Evolutionary conservation across 2,797 vertebrate genomes (phyloP), one percentile per base, ranked within the genome.

Genomic region (Vultur gryphus): DNA sequence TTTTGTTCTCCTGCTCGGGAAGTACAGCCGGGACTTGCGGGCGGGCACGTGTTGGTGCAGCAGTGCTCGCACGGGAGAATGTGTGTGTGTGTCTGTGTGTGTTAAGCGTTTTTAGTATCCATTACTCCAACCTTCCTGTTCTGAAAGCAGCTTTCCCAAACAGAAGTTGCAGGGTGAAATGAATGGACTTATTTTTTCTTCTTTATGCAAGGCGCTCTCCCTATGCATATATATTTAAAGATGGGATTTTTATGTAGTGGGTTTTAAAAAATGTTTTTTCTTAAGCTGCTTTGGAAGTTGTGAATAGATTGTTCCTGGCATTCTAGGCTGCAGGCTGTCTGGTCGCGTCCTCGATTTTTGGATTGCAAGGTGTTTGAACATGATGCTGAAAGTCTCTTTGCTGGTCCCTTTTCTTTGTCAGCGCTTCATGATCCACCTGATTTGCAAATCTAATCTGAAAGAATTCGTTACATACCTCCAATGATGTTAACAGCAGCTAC

Each of bases 391-490:
- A 24, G 18, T 44, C 3, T 57, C 58, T 49, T 75, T 67, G 26
- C 37, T 54, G 10, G 26, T 52, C 12, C 16, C 5, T 85, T 84
- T 77, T 33, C 39, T 55, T 73, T 31, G 25, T 49, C 3, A 8
- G 2, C 0, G 1, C 7, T 70, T 73, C 1, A 0, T 12, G 17
- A 64, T 43, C 52, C 10, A 15, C 37, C 31, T 39, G 1, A 1
- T 57, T 31, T 46, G 44, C 43, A 73, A 51, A 83, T 20, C 17
- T 44, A 28, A 29, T 23, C 25, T 65, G 37, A 71, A 77, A 54
- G 29, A 55, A 46, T 12, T 20, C 4, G 5, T 48, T 31, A 6
- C 2, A 4, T 54, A 16, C 17, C 15, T 71, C 11, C 3, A 2
- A 4, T 39, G 17, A 43, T 25, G 14, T 3, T 35, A 70, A 31